Conservation (phyloP, 2,113 vertebrate genomes). For the Glaucomys volans region DNA sequence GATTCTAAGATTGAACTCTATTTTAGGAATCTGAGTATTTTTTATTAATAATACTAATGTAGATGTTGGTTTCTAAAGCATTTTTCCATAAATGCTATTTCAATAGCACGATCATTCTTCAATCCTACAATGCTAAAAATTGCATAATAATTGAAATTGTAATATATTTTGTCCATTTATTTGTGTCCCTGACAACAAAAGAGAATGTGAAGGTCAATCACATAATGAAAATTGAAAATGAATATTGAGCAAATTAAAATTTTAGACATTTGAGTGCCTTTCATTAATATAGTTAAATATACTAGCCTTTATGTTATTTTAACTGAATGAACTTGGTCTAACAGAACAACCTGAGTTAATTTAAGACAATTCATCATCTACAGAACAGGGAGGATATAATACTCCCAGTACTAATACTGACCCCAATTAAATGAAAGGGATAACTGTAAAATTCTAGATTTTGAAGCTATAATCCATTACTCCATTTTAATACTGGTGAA, state of each 20-base stretch:
- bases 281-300: conserved; percentile 30
- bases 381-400: no score
- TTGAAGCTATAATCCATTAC: no score
- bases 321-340: background rate
- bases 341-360: no score
- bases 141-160: background rate
- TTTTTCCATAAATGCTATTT: background rate
- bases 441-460: no score
- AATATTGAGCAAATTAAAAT: conserved; percentile 36
- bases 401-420: no score
- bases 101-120: background rate
- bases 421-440: no score
- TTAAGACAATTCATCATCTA: no score
- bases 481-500: no score
- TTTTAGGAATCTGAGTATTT: conserved; percentile 42
- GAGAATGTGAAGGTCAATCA: conserved; percentile 12
- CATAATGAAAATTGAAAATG: background rate
- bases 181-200: conserved; percentile 35
- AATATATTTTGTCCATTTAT: background rate
- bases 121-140: conserved; percentile 24
- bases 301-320: conserved; percentile 32
- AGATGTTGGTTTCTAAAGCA: conserved; percentile 23
- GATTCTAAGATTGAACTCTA: background rate
- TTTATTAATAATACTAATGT: conserved; percentile 48
- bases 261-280: conserved; percentile 33